phyloP scores from a whole-genome alignment of 2,888 invertebrate species.

The Ormyrus thymus region DNA sequence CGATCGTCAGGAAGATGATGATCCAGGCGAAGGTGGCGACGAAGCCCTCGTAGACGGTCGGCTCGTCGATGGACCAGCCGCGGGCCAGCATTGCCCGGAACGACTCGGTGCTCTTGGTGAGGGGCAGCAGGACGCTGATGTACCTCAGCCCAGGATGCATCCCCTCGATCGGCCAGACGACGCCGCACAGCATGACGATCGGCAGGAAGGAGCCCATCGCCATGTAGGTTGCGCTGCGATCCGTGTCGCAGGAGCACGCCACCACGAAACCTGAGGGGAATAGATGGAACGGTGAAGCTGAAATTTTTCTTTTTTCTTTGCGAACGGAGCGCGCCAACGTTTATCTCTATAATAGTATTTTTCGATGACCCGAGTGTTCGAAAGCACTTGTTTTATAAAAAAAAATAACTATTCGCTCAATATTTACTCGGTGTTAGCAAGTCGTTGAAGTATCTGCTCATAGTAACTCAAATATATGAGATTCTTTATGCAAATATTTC shows the following conservation, averaged over 20 bases:
- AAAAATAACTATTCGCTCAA: too few relatives aligned
- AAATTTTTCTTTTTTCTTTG: too few relatives aligned
- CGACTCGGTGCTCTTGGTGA: constrained; percentile 92
- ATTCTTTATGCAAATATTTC: not conserved
- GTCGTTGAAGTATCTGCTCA: not conserved
- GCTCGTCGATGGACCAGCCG: constrained; percentile 85
- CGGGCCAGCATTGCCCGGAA: constrained; percentile 89
- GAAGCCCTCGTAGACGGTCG: constrained; percentile 88
- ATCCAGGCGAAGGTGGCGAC: constrained; percentile 88
- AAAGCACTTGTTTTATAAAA: too few relatives aligned
- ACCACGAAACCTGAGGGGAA: constrained; percentile 84
- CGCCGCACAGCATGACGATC: constrained; percentile 90
- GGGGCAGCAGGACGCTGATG: constrained; percentile 85
- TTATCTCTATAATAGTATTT: too few relatives aligned
- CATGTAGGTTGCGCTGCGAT: constrained; percentile 89
- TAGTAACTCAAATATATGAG: not conserved
- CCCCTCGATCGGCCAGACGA: constrained; percentile 96
- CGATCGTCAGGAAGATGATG: constrained; percentile 82
- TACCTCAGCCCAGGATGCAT: constrained; percentile 87
- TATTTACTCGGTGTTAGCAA: too few relatives aligned
- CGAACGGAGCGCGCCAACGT: too few relatives aligned
- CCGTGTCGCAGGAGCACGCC: constrained; percentile 86
- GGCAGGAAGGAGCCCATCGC: constrained; percentile 91
- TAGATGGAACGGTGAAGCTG: not conserved
- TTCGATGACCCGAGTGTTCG: too few relatives aligned